Evolutionary conservation across 2,888 invertebrate genomes (phyloP).

Genomic region (Chalcosyrphus nemorum): DNA sequence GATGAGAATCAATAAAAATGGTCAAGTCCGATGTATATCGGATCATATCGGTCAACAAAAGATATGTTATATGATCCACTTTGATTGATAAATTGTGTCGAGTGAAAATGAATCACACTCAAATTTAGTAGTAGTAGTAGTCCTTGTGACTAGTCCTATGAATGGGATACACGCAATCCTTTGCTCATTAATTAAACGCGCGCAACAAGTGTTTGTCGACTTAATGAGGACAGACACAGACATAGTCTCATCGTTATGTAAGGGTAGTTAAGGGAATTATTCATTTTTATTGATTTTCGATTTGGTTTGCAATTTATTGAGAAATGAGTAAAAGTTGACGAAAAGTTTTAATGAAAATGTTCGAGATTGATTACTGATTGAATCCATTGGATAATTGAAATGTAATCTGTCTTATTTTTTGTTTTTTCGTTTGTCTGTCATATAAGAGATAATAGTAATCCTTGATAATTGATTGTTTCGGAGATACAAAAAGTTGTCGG

Average conservation of each 20-base stretch:
- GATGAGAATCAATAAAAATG: slow-evolving; percentile 31
- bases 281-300: slow-evolving; percentile 50
- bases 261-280: not conserved
- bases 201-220: slow-evolving; percentile 4
- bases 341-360: not conserved
- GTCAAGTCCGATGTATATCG: slow-evolving; percentile 16
- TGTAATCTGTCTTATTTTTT: not conserved
- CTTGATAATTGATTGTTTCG: too few relatives aligned
- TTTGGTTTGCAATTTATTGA: slow-evolving; percentile 4
- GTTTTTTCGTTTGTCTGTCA: too few relatives aligned
- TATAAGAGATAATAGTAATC: too few relatives aligned
- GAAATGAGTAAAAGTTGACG: not conserved
- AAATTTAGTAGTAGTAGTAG: not conserved
- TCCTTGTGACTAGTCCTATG: not conserved
- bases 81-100: slow-evolving; percentile 2
- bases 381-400: not conserved
- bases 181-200: slow-evolving; percentile 48
- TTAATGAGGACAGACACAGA: not conserved
- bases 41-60: slow-evolving; percentile 11
- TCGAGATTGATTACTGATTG: slow-evolving; percentile 2
- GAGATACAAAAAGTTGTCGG: too few relatives aligned
- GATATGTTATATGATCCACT: not conserved
- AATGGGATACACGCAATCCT: slow-evolving; percentile 18
- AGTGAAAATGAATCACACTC: not conserved
- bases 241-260: not conserved